Evolutionary conservation across 2,797 vertebrate genomes (phyloP).

Genomic region (Chaenodraco wilsoni): DNA sequence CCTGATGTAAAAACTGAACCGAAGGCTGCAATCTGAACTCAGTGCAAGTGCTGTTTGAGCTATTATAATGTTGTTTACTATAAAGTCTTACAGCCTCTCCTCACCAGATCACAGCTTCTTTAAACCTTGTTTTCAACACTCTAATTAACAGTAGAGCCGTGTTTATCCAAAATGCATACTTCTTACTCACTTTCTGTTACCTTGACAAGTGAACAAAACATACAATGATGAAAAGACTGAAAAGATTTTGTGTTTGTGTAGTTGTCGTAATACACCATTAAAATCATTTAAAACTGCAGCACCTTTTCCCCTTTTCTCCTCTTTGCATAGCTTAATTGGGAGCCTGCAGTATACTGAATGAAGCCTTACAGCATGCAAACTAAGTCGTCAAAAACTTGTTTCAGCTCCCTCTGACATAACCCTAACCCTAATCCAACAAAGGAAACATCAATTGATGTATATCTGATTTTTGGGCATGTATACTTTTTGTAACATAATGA

Average conservation of each 20-base stretch:
- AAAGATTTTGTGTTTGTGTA: conserved; percentile 26
- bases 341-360: too few species aligned
- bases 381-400: conserved; percentile 27
- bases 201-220: conserved; percentile 14
- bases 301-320: neutral
- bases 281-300: conserved; percentile 8
- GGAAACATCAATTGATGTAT: neutral
- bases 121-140: conserved; percentile 62
- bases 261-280: conserved; percentile 16
- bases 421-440: neutral
- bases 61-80: conserved; percentile 72
- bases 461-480: neutral
- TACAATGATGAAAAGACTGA: conserved; percentile 16
- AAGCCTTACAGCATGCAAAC: conserved; percentile 17
- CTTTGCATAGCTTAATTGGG: too few species aligned
- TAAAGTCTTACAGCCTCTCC: conserved; percentile 50
- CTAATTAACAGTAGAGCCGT: conserved; percentile 42
- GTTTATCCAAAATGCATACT: conserved; percentile 48
- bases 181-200: conserved; percentile 40
- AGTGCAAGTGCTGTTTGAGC: conserved; percentile 64
- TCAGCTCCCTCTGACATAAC: neutral
- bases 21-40: conserved; percentile 66
- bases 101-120: conserved; percentile 53
- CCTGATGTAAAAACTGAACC: conserved; percentile 67
- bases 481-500: too few species aligned